Base-by-base conservation (phyloP, 2,888 invertebrate genomes). In the Xylota sylvarum region DNA sequence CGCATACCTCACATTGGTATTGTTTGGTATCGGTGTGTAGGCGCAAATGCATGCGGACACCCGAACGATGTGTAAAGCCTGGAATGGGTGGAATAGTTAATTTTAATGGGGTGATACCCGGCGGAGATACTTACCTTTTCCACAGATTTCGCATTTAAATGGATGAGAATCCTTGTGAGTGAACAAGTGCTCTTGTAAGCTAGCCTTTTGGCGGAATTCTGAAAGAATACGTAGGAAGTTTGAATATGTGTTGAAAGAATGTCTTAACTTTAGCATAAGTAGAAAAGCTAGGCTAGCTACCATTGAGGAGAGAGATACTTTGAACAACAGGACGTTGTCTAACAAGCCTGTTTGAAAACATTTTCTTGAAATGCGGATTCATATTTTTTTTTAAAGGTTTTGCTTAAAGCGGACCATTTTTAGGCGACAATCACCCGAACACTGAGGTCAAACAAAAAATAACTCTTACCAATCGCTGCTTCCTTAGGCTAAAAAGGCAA, bases 81-180 rank as follows among this genome's bases (percentile, higher is more conserved):
- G 5, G 2, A 27, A 52, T 23, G 2, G n/a, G 17, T 52, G 32
- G 12, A 37, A 27, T 23, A 43, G 3, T 14, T 23, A 17, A 12
- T 40, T 30, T 32, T 6, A 4, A n/a, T 17, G 27, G 43, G 0
- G 5, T 1, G 0, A 30, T 4, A n/a, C n/a, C n/a, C 4, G 5
- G 55, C 10, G 55, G 0, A 0, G 19, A 7, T 17, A 32, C 60
- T 17, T 4, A 87, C 88, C 87, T 87, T 89, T 89, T 46, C 88
- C 72, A 48, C 89, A 89, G 60, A 89, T 88, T 58, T 88, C 88
- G 27, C 89, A 89, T 62, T 89, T 89, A 52, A 88, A 89, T 0
- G 89, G 89, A 19, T 87, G 89, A 9, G 89, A 87, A 77, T 89
- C 88, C 43, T 88, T 83, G 50, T 89, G 89, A 1, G 82, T 88